phyloP scores from a whole-genome alignment of 2,113 vertebrate species.

The Daboia siamensis region DNA sequence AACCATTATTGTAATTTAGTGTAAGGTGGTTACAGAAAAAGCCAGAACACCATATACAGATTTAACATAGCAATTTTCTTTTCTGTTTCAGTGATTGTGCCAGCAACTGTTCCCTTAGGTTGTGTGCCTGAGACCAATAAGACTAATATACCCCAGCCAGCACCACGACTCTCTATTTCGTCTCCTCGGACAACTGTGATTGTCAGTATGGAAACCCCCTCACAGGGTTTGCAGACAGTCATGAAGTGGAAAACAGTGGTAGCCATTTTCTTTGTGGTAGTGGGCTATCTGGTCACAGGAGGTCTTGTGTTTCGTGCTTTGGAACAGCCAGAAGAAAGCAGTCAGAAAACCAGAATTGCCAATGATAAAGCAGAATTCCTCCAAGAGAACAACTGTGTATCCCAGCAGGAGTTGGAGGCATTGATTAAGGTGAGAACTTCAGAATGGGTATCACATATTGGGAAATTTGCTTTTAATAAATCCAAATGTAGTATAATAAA shows the following conservation, averaged over 20 bases:
- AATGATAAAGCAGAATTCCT: constrained; percentile 89
- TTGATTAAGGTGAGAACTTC: constrained; percentile 83
- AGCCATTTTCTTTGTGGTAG: constrained; percentile 90
- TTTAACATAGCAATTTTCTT: neutral
- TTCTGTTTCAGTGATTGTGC: constrained; percentile 83
- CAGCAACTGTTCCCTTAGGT: constrained; percentile 76
- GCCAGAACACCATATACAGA: neutral
- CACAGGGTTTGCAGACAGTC: constrained; percentile 81
- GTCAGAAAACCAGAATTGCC: constrained; percentile 86
- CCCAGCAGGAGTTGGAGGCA: constrained; percentile 81
- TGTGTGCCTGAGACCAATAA: constrained; percentile 81
- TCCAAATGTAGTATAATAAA: neutral
- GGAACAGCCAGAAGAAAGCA: constrained; percentile 90
- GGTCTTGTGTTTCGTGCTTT: constrained; percentile 87
- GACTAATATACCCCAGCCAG: constrained; percentile 72
- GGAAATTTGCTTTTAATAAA: accelerated
- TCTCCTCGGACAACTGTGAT: constrained; percentile 83
- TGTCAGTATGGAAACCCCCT: constrained; percentile 84
- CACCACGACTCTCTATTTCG: constrained; percentile 82
- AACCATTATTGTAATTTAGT: neutral
- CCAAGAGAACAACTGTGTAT: constrained; percentile 83
- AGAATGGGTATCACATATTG: accelerated
- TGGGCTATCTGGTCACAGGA: constrained; percentile 87
- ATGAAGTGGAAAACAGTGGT: constrained; percentile 98
- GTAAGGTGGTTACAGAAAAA: neutral